phyloP scores from a whole-genome alignment of 2,113 vertebrate species.

The Phylloscopus trochiloides region DNA sequence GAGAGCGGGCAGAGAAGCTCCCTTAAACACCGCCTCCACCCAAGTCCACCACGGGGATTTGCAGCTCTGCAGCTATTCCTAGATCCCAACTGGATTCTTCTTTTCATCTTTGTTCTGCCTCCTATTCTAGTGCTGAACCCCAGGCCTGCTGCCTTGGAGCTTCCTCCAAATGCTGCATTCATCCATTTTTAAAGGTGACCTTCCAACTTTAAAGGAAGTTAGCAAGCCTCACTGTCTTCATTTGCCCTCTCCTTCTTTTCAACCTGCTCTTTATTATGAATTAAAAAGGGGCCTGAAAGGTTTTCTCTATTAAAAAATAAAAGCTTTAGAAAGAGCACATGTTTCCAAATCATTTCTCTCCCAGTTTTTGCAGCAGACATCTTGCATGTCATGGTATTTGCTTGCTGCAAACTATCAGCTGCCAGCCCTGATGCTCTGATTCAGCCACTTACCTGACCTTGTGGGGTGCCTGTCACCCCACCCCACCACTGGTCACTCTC shows the following conservation, averaged over 20 bases:
- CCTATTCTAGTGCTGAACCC: slow-evolving; percentile 35
- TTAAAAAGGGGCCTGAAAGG: slow-evolving; percentile 31
- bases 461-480: not conserved
- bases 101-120: slow-evolving; percentile 56
- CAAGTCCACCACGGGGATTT: not conserved
- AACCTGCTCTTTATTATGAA: slow-evolving; percentile 45
- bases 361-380: not conserved
- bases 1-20: not conserved
- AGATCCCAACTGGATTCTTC: slow-evolving; percentile 46
- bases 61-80: slow-evolving; percentile 41
- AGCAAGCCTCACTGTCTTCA: slow-evolving; percentile 9
- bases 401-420: not conserved
- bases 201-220: slow-evolving; percentile 56
- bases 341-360: not conserved
- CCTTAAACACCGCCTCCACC: not conserved
- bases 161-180: slow-evolving; percentile 21
- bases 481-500: not conserved
- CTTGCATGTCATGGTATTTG: not conserved
- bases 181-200: slow-evolving; percentile 68
- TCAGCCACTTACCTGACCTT: not conserved
- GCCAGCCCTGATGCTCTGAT: not conserved
- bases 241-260: slow-evolving; percentile 38
- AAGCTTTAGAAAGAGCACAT: not conserved
- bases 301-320: slow-evolving; percentile 43
- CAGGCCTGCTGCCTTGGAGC: slow-evolving; percentile 44